These are phyloP conservation scores for Halocynthia roretzi DNA, from an alignment of 23 tunicate genomes.

Conservation along the genomic window DNA sequence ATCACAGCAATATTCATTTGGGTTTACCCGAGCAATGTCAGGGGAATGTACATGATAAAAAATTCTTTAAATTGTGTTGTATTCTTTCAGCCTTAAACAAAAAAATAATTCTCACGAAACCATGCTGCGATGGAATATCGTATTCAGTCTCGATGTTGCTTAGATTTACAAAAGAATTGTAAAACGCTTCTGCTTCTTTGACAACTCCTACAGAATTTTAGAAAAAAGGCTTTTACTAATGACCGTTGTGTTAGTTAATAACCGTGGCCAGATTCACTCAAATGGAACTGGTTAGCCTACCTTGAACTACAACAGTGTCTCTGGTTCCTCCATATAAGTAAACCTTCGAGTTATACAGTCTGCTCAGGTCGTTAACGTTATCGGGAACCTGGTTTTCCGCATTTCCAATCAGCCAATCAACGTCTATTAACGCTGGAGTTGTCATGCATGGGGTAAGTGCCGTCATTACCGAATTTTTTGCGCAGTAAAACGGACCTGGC, in stretches of 20 bases:
- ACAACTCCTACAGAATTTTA: constrained; percentile 33
- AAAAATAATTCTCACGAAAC: constrained; percentile 43
- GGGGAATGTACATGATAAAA: too few relatives aligned
- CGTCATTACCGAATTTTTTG: constrained; percentile 31
- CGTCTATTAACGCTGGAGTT: constrained; percentile 45
- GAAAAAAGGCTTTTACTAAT: too few relatives aligned
- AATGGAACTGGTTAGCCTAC: neutral
- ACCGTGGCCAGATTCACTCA: too few relatives aligned
- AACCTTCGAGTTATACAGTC: constrained; percentile 35
- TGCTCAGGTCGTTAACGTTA: constrained; percentile 18
- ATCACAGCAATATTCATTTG: too few relatives aligned
- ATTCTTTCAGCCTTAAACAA: too few relatives aligned
- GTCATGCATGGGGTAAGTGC: constrained; percentile 74
- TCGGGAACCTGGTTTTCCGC: constrained; percentile 22
- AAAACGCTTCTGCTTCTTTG: constrained; percentile 40
- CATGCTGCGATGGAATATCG: constrained; percentile 37
- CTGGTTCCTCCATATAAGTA: constrained; percentile 55
- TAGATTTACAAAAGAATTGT: constrained; percentile 28
- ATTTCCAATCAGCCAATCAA: constrained; percentile 10
- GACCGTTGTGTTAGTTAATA: too few relatives aligned
- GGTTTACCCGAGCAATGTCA: too few relatives aligned
- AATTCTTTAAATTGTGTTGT: too few relatives aligned
- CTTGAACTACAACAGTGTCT: constrained; percentile 47
- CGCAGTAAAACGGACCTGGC: constrained; percentile 80
- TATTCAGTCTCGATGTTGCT: constrained; percentile 34